Base-by-base conservation (phyloP, 1,140 invertebrate species). In the Drosophila ercepeae region DNA sequence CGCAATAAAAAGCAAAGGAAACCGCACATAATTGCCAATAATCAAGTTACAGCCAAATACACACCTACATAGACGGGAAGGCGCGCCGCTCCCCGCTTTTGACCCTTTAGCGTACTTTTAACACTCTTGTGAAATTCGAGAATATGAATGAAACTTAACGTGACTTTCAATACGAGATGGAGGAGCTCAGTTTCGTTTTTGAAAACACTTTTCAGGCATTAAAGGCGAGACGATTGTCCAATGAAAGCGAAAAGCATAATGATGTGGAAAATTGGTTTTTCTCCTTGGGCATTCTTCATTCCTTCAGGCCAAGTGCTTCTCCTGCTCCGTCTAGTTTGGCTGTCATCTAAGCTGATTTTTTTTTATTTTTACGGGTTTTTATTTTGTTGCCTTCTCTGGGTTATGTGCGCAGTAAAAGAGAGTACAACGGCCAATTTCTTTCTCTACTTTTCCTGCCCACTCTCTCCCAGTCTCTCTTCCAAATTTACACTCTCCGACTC, bases 311-410 rank as follows among this genome's bases (percentile, higher is more conserved):
- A 45, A 49, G 44, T 77, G 49, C 25, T 36, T 44, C 27, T 58
- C 46, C 64, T 19, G 48, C 60, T 25, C 13, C 29, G 41, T 70
- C 59, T 71, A 34, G 41, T 23, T 45, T 34, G 19, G 19, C 11
- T 67, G 50, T 58, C 9, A 46, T 21, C 54, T 60, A 27, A 18
- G 6, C 25, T 58, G 21, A 53, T 50, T 74, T 71, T 75, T 42
- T 49, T 14, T 25, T 41, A 54, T 63, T 53, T 63, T 75, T 32
- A 58, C 59, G 46, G 50, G 39, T 53, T 53, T 67, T 78, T 78
- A 67, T 78, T 74, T 75, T 81, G 76, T 88, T 86, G 81, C 81
- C 63, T 84, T 84, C 81, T 84, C 81, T 84, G 82, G 82, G 82
- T 86, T 86, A 88, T 88, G 64, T 86, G 82, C 82, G 82, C 82